Evolutionary conservation across 2,888 invertebrate species (phyloP).

Genomic region (Stenoptilia bipunctidactyla): DNA sequence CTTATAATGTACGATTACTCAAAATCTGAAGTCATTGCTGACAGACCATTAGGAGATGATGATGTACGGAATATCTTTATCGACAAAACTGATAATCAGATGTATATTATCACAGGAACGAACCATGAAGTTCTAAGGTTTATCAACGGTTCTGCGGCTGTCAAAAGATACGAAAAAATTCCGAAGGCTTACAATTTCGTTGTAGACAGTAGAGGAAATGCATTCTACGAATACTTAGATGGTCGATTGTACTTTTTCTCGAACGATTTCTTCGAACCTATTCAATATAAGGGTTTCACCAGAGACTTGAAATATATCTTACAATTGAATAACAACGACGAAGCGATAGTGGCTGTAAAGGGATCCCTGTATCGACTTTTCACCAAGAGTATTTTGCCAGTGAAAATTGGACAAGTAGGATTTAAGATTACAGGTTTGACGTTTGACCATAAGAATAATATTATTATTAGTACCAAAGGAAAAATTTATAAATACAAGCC

Average conservation of each 20-base stretch:
- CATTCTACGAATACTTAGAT: slow-evolving; percentile 53
- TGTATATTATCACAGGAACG: slow-evolving; percentile 52
- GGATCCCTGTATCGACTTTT: slow-evolving; percentile 42
- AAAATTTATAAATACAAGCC: slow-evolving; percentile 57
- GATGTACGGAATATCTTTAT: slow-evolving; percentile 53
- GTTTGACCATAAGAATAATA: slow-evolving; percentile 49
- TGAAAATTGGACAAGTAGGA: slow-evolving; percentile 48
- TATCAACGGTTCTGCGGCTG: slow-evolving; percentile 50
- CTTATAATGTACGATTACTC: slow-evolving; percentile 46
- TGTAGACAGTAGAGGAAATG: slow-evolving; percentile 45
- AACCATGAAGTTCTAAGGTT: slow-evolving; percentile 51
- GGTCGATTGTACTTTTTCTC: slow-evolving; percentile 55
- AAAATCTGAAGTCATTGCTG: slow-evolving; percentile 41
- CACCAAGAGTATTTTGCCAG: slow-evolving; percentile 43
- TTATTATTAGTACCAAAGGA: slow-evolving; percentile 54
- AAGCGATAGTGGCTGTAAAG: slow-evolving; percentile 52
- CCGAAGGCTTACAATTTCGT: slow-evolving; percentile 55
- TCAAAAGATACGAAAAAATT: slow-evolving; percentile 48
- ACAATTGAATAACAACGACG: slow-evolving; percentile 44
- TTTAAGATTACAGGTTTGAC: slow-evolving; percentile 55
- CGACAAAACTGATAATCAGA: slow-evolving; percentile 45
- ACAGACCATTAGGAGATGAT: slow-evolving; percentile 56
- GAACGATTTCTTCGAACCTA: slow-evolving; percentile 43
- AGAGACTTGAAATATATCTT: slow-evolving; percentile 53
- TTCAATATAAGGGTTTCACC: slow-evolving; percentile 57